Base-by-base conservation (phyloP, 2,113 vertebrate genomes). In the Cyprinus carpio region DNA sequence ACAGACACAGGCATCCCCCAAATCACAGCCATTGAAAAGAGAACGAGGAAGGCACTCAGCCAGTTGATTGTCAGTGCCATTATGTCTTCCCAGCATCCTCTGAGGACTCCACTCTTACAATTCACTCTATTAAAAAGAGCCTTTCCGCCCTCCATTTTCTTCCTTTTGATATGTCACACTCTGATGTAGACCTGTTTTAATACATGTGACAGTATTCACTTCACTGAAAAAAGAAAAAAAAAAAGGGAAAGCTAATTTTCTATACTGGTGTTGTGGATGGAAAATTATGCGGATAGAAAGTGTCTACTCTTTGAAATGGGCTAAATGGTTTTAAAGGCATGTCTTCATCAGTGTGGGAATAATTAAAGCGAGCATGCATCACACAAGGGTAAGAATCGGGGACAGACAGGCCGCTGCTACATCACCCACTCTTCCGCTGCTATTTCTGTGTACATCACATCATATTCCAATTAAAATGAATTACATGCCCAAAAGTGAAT, bases 61-160 rank as follows among this genome's bases (percentile, higher is more conserved):
- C 85, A 89, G 85, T 90, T 92, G 92, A 95, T 92, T 92, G 91
- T 92, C 91, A 92, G 89, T 75, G 85, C 91, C 90, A 92, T 93
- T 93, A 91, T 91, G 87, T 82, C 85, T 84, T 75, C 82, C 82
- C 67, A 91, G 80, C 89, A 89, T 87, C 88, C 87, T 83, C 86
- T 84, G 72, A 86, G 79, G 69, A 92, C 82, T 88, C 86, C 80
- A 64, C 87, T 89, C 79, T 71, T 81, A 79, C 89, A 84, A 83
- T 89, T 86, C 90, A 87, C 58, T 87, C 90, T 86, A 91, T 92
- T 93, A 93, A 90, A 91, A 88, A 88, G 85, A 78, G 51, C 82
- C 37, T 89, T 90, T 65, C 64, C 15, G 46, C 86, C 88, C 90
- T 90, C 89, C 86, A 87, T 85, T 89, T 90, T 84, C 76, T 54